Conservation (phyloP, 2,797 vertebrate species). For the Lagorchestes hirsutus region DNA sequence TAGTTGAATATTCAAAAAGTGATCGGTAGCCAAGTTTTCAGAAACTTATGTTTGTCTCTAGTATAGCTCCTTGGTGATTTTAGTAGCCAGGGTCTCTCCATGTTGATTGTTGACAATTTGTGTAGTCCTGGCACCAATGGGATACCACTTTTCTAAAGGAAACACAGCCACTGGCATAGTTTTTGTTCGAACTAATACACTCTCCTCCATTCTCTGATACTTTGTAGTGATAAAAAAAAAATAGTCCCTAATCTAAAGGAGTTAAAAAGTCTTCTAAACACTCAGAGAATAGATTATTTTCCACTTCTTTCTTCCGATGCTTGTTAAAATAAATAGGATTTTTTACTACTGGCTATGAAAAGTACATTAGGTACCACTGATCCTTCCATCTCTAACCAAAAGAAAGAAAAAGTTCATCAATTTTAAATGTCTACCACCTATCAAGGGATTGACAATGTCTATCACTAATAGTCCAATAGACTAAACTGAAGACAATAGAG, state of each 20-base stretch:
- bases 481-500: background rate
- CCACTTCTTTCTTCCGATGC: background rate
- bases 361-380: background rate
- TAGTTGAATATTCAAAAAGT: background rate
- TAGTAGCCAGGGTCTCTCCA: background rate
- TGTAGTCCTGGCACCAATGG: background rate
- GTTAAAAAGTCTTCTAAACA: background rate
- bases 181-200: background rate
- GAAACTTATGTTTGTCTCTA: background rate
- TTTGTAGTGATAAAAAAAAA: background rate
- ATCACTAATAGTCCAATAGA: background rate
- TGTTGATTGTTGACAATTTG: background rate
- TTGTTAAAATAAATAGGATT: background rate
- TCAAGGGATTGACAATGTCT: background rate
- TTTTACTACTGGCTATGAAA: background rate
- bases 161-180: background rate
- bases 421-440: background rate
- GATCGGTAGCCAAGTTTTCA: background rate
- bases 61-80: background rate
- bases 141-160: background rate
- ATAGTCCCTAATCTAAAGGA: background rate
- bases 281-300: slow-evolving; percentile 11
- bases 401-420: background rate
- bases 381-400: background rate
- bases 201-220: background rate